Conservation (phyloP, 2,797 vertebrate genomes). For the Rhodeus uyekii region DNA sequence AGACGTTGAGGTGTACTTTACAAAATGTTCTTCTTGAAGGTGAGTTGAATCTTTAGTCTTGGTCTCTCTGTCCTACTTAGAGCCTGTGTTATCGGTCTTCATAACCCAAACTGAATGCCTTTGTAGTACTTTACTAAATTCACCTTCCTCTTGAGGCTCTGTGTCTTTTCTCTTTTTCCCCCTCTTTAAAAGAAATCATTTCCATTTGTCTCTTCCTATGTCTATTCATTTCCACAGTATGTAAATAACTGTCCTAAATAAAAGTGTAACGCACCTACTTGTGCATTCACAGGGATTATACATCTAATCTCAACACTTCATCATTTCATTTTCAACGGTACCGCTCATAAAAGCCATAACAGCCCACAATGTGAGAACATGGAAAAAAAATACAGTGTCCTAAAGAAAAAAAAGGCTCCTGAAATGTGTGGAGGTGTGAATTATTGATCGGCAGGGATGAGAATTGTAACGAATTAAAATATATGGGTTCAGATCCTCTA, state of each 20-base stretch:
- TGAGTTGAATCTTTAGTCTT: conserved; percentile 54
- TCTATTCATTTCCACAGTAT: conserved; percentile 46
- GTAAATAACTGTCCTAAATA: conserved; percentile 63
- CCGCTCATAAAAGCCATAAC: conserved; percentile 19
- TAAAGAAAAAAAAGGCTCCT: conserved; percentile 19
- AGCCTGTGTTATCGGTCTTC: conserved; percentile 54
- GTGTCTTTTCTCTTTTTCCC: conserved; percentile 1
- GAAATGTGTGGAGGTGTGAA: conserved; percentile 20
- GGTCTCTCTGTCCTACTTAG: conserved; percentile 59
- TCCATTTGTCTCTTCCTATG: conserved; percentile 47
- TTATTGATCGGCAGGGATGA: conserved; percentile 26
- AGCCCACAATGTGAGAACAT: not conserved
- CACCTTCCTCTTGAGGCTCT: conserved; percentile 46
- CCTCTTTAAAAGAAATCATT: conserved; percentile 48
- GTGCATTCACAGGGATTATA: conserved; percentile 25
- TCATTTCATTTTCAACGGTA: conserved; percentile 24
- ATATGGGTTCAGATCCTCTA: not conserved
- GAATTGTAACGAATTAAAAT: not conserved
- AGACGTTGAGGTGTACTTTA: conserved; percentile 29
- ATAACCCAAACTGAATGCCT: conserved; percentile 50
- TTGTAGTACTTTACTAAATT: conserved; percentile 50
- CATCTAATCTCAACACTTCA: conserved; percentile 29
- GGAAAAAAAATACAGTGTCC: conserved; percentile 13
- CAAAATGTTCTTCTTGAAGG: conserved; percentile 53
- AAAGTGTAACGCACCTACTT: conserved; percentile 40